phyloP scores from a whole-genome alignment of 2,113 vertebrate species.

The Plotosus lineatus region DNA sequence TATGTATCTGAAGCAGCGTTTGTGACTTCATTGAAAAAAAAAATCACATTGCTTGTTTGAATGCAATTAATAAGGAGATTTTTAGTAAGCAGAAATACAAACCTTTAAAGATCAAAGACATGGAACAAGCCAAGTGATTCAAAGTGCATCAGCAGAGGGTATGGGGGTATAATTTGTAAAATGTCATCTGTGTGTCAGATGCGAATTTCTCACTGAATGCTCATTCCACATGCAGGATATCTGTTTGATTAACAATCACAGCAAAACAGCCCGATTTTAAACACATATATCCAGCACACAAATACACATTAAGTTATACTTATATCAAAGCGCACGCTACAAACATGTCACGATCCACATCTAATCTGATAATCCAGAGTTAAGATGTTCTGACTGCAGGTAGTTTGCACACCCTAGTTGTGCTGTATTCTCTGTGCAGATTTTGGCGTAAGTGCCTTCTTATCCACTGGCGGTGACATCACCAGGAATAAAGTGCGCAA shows the following conservation, averaged over 20 bases:
- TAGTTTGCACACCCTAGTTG: background rate
- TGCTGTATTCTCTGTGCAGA: constrained; percentile 69
- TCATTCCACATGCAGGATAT: background rate
- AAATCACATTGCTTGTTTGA: background rate
- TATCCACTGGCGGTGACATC: constrained; percentile 95
- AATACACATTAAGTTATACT: background rate
- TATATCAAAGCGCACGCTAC: background rate
- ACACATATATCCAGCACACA: background rate
- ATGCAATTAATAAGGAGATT: background rate
- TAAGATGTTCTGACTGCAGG: background rate
- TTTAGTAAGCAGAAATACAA: background rate
- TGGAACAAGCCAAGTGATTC: background rate
- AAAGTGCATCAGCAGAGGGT: background rate
- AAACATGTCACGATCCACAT: background rate
- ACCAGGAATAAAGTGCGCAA: constrained; percentile 97
- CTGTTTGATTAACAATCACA: background rate
- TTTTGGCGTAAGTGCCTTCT: constrained; percentile 95
- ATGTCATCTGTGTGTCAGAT: background rate
- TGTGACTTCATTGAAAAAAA: background rate
- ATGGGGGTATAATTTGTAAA: background rate
- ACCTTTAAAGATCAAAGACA: constrained; percentile 28
- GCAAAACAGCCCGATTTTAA: background rate
- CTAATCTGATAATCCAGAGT: background rate
- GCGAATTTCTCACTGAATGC: constrained; percentile 7
- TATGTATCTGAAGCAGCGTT: background rate